Conservation (phyloP, 2,113 vertebrate species). For the Ondatra zibethicus region DNA sequence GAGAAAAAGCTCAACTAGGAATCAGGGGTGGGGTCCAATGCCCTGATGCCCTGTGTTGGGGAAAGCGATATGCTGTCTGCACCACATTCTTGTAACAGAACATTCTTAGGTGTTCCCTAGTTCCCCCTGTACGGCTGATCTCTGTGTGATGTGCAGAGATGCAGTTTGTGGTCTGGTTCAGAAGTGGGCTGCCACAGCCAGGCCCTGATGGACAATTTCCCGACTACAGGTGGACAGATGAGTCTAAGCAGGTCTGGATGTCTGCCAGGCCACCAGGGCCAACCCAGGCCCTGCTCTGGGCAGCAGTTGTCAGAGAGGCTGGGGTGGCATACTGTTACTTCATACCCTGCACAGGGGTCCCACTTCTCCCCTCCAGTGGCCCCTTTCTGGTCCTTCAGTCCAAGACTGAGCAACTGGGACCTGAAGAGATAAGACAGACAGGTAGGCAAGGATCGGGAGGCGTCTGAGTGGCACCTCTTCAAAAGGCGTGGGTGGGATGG, state of each 20-base stretch:
- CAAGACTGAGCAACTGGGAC: background rate
- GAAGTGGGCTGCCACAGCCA: background rate
- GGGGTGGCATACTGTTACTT: background rate
- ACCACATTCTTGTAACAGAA: background rate
- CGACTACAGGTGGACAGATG: background rate
- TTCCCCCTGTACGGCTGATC: background rate
- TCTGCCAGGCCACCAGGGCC: background rate
- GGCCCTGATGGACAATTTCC: background rate
- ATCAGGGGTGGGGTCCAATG: background rate
- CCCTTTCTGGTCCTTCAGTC: background rate
- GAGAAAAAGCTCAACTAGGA: too few relatives aligned
- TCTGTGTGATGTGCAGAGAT: background rate
- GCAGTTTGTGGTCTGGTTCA: background rate
- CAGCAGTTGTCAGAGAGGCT: background rate
- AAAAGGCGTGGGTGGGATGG: background rate
- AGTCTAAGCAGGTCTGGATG: background rate
- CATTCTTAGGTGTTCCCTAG: background rate
- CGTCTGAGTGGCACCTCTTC: background rate
- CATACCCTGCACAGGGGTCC: background rate
- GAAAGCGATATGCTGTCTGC: background rate
- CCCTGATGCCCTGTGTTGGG: background rate
- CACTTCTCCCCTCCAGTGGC: too few relatives aligned
- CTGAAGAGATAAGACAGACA: background rate
- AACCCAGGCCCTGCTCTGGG: background rate
- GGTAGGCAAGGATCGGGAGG: too few relatives aligned